A percentile compares a stretch with the other conserved stretches of the same genome.
These are phyloP conservation scores for Oscheius sp. DNA, from an alignment of 2,888 invertebrate genomes.

Conservation along the genomic window DNA sequence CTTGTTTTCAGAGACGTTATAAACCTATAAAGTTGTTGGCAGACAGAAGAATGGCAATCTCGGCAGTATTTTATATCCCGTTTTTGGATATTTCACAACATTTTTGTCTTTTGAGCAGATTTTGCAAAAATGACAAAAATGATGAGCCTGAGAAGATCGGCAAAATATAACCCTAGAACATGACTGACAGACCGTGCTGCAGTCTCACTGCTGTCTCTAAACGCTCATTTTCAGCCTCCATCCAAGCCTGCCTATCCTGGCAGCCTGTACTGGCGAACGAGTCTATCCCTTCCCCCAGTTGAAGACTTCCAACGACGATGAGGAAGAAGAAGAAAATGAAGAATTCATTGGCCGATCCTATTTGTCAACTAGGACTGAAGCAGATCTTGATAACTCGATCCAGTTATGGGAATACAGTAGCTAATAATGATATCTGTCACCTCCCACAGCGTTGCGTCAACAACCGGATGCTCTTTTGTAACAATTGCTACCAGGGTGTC, in stretches of 20 bases:
- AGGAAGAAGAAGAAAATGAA: constrained; percentile 25
- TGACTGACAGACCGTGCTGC: no score
- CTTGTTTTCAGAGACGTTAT: no score
- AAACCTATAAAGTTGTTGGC: no score
- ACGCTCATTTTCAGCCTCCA: constrained; percentile 24
- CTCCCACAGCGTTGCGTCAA: neutral
- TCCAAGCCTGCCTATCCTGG: constrained; percentile 31
- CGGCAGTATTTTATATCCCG: no score
- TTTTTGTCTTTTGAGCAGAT: no score
- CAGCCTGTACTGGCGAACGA: constrained; percentile 37
- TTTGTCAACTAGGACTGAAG: neutral
- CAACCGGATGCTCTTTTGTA: neutral
- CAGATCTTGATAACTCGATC: constrained; percentile 9
- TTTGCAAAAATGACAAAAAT: no score
- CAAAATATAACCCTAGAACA: no score
- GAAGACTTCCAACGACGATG: neutral
- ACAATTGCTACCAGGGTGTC: constrained; percentile 15
- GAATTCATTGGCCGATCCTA: neutral
- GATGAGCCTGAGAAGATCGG: no score
- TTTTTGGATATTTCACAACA: no score
- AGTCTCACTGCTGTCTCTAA: neutral
- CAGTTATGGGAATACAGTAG: constrained; percentile 14
- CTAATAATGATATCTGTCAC: constrained; percentile 15
- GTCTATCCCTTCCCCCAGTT: constrained; percentile 32
- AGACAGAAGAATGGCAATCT: no score